These are phyloP conservation scores for Ochropacha duplaris DNA, from an alignment of 2,888 invertebrate genomes.

Conservation along the genomic window DNA sequence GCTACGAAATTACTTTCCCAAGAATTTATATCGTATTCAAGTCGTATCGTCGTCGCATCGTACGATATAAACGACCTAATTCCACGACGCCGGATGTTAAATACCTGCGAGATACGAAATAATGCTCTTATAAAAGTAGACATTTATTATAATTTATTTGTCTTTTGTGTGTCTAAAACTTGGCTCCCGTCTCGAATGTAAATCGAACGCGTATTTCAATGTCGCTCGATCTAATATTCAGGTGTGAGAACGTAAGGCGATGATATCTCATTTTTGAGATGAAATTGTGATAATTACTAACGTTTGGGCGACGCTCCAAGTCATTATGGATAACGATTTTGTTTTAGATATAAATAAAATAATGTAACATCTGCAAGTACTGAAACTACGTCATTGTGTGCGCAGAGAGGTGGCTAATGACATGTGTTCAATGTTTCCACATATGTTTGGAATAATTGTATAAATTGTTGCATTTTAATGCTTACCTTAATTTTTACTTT, in stretches of 20 bases:
- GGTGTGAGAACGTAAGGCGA: slow-evolving; percentile 29
- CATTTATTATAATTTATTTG: neutral
- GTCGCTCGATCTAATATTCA: slow-evolving; percentile 21
- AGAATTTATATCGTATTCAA: neutral
- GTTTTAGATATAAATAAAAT: neutral
- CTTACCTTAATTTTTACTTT: no score
- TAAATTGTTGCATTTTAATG: neutral
- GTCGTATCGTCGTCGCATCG: neutral
- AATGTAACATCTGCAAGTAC: neutral
- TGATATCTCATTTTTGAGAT: slow-evolving; percentile 2
- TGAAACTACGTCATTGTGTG: neutral
- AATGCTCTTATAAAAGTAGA: neutral
- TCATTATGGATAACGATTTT: slow-evolving; percentile 21
- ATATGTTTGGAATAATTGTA: neutral
- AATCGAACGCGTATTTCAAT: slow-evolving; percentile 10
- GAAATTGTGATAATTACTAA: slow-evolving; percentile 34
- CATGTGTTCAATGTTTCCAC: neutral
- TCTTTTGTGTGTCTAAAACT: neutral
- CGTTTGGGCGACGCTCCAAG: slow-evolving; percentile 44
- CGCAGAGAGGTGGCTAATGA: neutral
- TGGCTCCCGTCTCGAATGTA: neutral
- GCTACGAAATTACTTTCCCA: no score
- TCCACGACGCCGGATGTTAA: neutral
- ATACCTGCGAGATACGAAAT: neutral
- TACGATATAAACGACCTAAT: neutral